Percentiles rank a stretch among this genome's conserved stretches.
Evolutionary conservation across 1,140 invertebrate species (phyloP).

Genomic region (Habropoda laboriosa): DNA sequence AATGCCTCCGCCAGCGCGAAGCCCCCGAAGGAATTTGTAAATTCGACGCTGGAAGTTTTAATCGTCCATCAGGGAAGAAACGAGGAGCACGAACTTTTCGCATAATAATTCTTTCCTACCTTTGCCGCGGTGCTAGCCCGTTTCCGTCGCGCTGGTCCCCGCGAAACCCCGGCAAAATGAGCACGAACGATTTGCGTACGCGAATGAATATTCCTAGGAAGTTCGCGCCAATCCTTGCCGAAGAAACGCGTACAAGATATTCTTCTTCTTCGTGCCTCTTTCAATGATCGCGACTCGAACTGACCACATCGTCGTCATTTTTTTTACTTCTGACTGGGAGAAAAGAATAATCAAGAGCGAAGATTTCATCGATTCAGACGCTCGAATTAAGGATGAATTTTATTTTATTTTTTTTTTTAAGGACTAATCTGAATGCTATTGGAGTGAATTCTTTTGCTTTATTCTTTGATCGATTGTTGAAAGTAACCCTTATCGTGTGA

Average conservation of each 20-base stretch:
- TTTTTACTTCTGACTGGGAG: too few species aligned
- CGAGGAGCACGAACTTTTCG: slow-evolving; percentile 73
- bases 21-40: slow-evolving; percentile 75
- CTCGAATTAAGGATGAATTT: too few species aligned
- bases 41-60: slow-evolving; percentile 77
- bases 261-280: not conserved
- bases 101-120: slow-evolving; percentile 74
- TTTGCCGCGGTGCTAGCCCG: slow-evolving; percentile 7
- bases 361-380: too few species aligned
- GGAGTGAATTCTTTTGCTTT: not conserved
- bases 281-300: too few species aligned
- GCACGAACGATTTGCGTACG: slow-evolving; percentile 40
- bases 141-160: slow-evolving; percentile 19
- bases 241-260: not conserved
- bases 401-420: too few species aligned
- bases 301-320: too few species aligned
- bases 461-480: too few species aligned
- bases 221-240: not conserved
- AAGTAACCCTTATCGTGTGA: too few species aligned
- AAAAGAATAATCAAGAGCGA: too few species aligned
- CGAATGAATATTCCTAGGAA: slow-evolving; percentile 25
- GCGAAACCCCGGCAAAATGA: slow-evolving; percentile 29
- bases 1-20: slow-evolving; percentile 44
- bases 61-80: slow-evolving; percentile 76
- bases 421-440: not conserved